Base-by-base conservation (phyloP, 2,797 vertebrate species). In the Tokudaia tokunoshimensis region DNA sequence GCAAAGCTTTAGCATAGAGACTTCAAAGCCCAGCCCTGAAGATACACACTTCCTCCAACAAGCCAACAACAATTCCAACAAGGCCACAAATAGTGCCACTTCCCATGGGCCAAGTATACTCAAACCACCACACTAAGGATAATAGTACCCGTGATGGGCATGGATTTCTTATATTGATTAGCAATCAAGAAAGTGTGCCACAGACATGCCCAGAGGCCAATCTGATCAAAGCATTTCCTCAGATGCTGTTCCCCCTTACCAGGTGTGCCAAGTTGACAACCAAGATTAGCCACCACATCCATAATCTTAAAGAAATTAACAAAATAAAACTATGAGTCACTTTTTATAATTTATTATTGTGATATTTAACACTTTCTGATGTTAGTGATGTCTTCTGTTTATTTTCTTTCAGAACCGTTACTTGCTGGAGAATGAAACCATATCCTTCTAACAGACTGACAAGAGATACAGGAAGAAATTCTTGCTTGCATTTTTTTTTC, bases 271-370 rank as follows among this genome's bases (percentile, higher is more conserved):
- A 85, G 61, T 50, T 14, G 47, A 67, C 19, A 67, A 26, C 31
- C 63, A 86, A 86, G 12, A 70, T 50, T 52, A 50, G 83, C 61
- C 9, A 85, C 44, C 44, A 67, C 31, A n/a, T 34, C 50, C 31
- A n/a, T 50, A 52, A 26, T 76, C 24, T 84, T 92, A 83, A 79
- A 63, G n/a, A 92, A 95, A 72, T 67, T 29, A 65, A 82, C 5
- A n/a, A 13, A 76, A 90, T 52, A 63, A 84, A 79, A 76, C 12
- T 26, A 81, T 26, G 20, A 79, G n/a, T 67, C 67, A 41, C 11
- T 72, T 89, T 75, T 44, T 63, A 85, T 75, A 61, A 80, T 63
- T 34, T 59, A 12, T 78, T 63, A 52, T 82, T 72, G 85, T 87
- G 41, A 34, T 79, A 88, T 15, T 81, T 63, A 59, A 92, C 14